Percentiles rank a stretch among this genome's conserved stretches.
Evolutionary conservation across 2,888 invertebrate genomes (phyloP).

Genomic region (Caenorhabditis imperialis): DNA sequence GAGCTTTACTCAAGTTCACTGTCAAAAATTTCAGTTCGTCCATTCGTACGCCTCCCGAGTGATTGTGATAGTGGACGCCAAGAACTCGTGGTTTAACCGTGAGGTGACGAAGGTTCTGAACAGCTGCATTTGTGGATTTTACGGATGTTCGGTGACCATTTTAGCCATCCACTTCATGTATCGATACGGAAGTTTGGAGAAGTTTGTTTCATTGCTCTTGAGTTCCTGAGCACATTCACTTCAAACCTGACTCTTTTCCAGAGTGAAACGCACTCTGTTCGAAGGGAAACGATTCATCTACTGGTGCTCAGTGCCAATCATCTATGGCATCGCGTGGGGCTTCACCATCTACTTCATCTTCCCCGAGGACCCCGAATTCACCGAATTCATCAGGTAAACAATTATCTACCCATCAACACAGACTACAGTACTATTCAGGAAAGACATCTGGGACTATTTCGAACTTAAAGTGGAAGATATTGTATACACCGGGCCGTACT

Average conservation of each 20-base stretch:
- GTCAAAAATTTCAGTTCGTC: conserved; percentile 15
- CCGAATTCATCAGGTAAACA: conserved; percentile 36
- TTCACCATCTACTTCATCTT: conserved; percentile 32
- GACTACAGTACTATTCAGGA: too few species aligned
- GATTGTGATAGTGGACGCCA: conserved; percentile 29
- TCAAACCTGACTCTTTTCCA: too few species aligned
- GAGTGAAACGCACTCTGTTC: conserved; percentile 9
- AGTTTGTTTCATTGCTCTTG: too few species aligned
- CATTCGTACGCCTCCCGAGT: conserved; percentile 33
- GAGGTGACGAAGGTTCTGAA: conserved; percentile 24
- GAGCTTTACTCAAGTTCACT: not conserved
- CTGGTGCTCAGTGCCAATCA: conserved; percentile 13
- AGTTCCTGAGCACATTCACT: too few species aligned
- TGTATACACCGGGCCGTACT: conserved; percentile 33
- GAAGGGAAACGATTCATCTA: conserved; percentile 16
- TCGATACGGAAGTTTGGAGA: conserved; percentile 29
- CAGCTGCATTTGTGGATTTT: conserved; percentile 38
- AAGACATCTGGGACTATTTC: conserved; percentile 38
- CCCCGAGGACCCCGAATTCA: conserved; percentile 29
- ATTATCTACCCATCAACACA: too few species aligned
- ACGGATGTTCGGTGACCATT: conserved; percentile 27
- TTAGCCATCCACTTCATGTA: conserved; percentile 42
- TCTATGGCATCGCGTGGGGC: conserved; percentile 25
- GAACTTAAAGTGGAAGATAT: conserved; percentile 29
- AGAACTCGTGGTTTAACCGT: conserved; percentile 25